A percentile compares a stretch with the other conserved stretches of the same genome.
phyloP scores from a whole-genome alignment of 2,797 vertebrate genomes.

The Pseudomugil tenellus region DNA sequence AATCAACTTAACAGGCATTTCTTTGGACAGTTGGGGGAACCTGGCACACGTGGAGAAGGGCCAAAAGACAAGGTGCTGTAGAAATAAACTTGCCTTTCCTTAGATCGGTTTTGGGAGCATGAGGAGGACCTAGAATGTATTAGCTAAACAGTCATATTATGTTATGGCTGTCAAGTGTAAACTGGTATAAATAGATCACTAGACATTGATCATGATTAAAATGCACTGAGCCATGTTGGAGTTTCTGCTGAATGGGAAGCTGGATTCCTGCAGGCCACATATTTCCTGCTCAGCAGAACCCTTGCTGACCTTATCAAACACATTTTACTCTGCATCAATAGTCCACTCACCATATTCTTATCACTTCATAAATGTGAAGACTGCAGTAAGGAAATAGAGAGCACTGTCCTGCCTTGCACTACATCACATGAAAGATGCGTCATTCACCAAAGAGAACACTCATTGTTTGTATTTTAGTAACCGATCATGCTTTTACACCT shows the following conservation, averaged over 20 bases:
- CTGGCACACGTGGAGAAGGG: no score
- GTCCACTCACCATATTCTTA: slow-evolving; percentile 22
- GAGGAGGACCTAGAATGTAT: not conserved
- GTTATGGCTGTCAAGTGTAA: not conserved
- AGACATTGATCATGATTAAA: slow-evolving; percentile 22
- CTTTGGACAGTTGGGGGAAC: no score
- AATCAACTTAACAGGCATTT: no score
- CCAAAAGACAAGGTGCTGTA: no score
- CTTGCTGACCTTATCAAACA: slow-evolving; percentile 41
- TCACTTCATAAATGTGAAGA: slow-evolving; percentile 6
- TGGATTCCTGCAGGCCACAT: slow-evolving; percentile 24
- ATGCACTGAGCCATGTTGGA: slow-evolving; percentile 14
- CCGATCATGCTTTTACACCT: no score
- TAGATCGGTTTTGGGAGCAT: not conserved
- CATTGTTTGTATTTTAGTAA: no score
- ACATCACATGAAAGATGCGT: not conserved
- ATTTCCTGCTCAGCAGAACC: slow-evolving; percentile 24
- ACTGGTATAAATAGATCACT: not conserved
- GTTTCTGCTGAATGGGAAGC: slow-evolving; percentile 15
- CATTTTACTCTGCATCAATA: slow-evolving; percentile 27
- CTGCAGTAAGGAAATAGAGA: slow-evolving; percentile 15
- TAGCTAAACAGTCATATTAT: not conserved
- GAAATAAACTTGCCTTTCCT: no score
- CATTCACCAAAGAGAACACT: not conserved
- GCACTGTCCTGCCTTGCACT: not conserved